Base-by-base conservation (phyloP, 2,797 vertebrate species). In the Myotis findleyi region DNA sequence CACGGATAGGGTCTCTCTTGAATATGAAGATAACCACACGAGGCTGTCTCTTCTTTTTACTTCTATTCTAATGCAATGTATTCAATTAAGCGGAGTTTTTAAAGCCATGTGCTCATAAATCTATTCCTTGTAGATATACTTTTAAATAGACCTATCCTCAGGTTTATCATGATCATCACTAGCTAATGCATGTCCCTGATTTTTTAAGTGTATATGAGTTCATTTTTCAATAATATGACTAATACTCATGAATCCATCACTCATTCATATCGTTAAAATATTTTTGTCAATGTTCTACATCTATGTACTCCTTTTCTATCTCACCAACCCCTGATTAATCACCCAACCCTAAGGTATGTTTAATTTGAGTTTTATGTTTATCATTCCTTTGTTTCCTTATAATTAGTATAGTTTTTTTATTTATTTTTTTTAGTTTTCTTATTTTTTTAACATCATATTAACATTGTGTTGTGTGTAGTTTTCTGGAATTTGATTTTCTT, bases 61-160 rank as follows among this genome's bases (percentile, higher is more conserved):
- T 51, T 72, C 11, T 91, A 33, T 76, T 93, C 7, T 81, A 88
- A 55, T 73, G 38, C 9, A 38, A 3, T 72, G 7, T 77, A 80
- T 73, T 93, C 47, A 94, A 49, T 30, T 87, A 95, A 84, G 13
- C 75, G 16, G 10, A 87, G 80, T 44, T 85, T 85, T 62, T 27
- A 79, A 47, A 38, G 8, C 21, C 33, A 53, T 3, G 3, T 62
- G 7, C n/a, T 95, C 20, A 85, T 33, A 81, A 62, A 83, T 71
- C 6, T 87, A 92, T 87, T 79, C 18, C 25, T 33, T 95, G 30
- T 10, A 89, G 27, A 5, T 53, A n/a, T 62, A 4, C 16, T 91
- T 57, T 77, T 92, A 71, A 80, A 36, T 18, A 81, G 38, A 47
- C 7, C 9, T 87, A 53, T 47, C 30, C 36, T 5, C 68, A 7